Evolutionary conservation across 1,140 invertebrate genomes (phyloP).

Genomic region (Aphelinus certus): DNA sequence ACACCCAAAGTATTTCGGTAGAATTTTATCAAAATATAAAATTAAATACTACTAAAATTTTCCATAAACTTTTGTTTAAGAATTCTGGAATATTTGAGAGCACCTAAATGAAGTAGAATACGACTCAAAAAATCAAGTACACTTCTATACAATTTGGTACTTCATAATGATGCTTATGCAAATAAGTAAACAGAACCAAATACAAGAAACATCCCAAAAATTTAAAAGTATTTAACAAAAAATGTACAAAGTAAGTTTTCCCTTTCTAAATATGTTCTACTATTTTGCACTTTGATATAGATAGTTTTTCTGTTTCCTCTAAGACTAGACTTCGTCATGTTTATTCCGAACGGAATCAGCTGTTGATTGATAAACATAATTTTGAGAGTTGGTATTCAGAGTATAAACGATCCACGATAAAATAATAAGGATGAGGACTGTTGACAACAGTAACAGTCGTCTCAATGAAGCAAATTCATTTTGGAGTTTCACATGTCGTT

Average conservation of each 20-base stretch:
- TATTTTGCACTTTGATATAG: neutral
- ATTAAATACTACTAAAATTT: too few relatives aligned
- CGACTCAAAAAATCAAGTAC: too few relatives aligned
- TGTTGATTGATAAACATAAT: neutral
- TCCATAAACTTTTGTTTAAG: too few relatives aligned
- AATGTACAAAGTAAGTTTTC: neutral
- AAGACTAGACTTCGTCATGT: slow-evolving; percentile 37
- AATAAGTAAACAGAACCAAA: slow-evolving; percentile 5
- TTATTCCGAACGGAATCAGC: neutral
- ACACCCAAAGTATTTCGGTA: too few relatives aligned
- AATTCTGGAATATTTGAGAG: too few relatives aligned
- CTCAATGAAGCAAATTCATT: slow-evolving; percentile 54
- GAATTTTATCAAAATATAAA: too few relatives aligned
- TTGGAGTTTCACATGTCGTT: slow-evolving; percentile 52
- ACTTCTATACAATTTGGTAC: too few relatives aligned
- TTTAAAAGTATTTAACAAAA: slow-evolving; percentile 10
- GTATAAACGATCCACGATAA: slow-evolving; percentile 49
- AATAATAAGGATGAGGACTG: slow-evolving; percentile 53
- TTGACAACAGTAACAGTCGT: slow-evolving; percentile 54
- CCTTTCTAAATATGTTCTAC: slow-evolving; percentile 4
- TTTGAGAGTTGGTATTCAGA: slow-evolving; percentile 25
- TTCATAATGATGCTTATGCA: too few relatives aligned
- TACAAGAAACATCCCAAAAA: neutral
- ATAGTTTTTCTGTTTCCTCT: slow-evolving; percentile 9
- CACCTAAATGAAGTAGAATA: too few relatives aligned